These are phyloP conservation scores for Festucalex cinctus DNA, from an alignment of 2,113 vertebrate genomes.

Conservation along the genomic window DNA sequence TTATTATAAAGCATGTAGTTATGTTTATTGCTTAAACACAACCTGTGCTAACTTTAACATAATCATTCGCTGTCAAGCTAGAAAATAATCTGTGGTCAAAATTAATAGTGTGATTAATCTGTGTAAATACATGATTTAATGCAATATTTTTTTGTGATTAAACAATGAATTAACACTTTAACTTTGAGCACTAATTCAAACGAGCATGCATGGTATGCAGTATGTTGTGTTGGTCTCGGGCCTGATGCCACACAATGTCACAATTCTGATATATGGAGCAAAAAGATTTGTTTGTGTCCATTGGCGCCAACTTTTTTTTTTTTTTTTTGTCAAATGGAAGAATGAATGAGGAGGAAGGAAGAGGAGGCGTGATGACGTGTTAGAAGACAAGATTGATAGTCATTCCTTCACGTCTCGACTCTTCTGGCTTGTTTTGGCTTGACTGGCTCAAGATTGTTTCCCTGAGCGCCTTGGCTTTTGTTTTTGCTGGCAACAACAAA, in stretches of 20 bases:
- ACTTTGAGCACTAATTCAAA: too few relatives aligned
- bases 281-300: constrained; percentile 16
- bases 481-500: constrained; percentile 16
- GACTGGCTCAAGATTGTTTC: constrained; percentile 35
- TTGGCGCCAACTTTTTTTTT: not conserved
- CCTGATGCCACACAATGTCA: constrained; percentile 36
- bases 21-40: too few relatives aligned
- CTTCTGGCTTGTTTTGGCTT: constrained; percentile 16
- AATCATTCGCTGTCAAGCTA: too few relatives aligned
- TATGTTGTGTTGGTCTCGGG: not conserved
- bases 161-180: too few relatives aligned
- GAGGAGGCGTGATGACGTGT: constrained; percentile 20
- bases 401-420: constrained; percentile 33
- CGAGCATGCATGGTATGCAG: not conserved
- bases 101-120: too few relatives aligned
- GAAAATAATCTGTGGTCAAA: too few relatives aligned
- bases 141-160: too few relatives aligned
- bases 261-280: constrained; percentile 15
- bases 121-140: too few relatives aligned
- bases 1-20: too few relatives aligned
- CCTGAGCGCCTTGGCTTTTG: constrained; percentile 22
- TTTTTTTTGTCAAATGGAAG: constrained; percentile 25
- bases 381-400: constrained; percentile 3
- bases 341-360: constrained; percentile 17
- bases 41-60: too few relatives aligned